Base-by-base conservation (phyloP, 2,797 vertebrate genomes). In the Sebastes nivosus region DNA sequence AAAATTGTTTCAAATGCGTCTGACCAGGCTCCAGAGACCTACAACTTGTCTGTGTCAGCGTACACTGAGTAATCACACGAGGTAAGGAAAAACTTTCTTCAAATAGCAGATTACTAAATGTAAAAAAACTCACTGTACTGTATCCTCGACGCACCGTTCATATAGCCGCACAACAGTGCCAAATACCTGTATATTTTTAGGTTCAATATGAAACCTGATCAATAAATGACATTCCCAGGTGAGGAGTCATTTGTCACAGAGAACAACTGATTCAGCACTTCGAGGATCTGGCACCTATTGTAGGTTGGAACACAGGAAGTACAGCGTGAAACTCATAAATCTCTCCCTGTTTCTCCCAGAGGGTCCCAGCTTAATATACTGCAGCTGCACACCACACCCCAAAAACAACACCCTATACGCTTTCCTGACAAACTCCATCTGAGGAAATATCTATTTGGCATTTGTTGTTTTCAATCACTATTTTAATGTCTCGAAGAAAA, bases 151-250 rank as follows among this genome's bases (percentile, higher is more conserved):
- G 3, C 1, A 20, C 10, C 6, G 12, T 65, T 79, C 9, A 70
- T 63, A 50, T 8, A 36, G 6, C 30, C 2, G 6, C 20, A 52
- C 30, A 72, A 25, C 6, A 22, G 42, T 14, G 60, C 50, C 11
- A 34, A 63, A 34, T 4, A 52, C 64, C 25, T 61, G 34, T 30
- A 30, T 25, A 9, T 24, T 76, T 67, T 34, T 63, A 32, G 58
- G 36, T 67, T 25, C 66, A 13, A 79, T 63, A 64, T 77, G 66
- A 79, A 67, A 79, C 34, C 64, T 78, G 78, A 79, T 86, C 87
- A 78, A 88, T 90, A 90, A 84, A 65, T 80, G 79, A 54, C 85
- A 79, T 54, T 82, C 32, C 68, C 13, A 24, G 52, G 36, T n/a
- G 61, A 68, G 36, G 8, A 73, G 30, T 74, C 52, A 83, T 89